Percentiles rank a stretch among this genome's conserved stretches.
Conservation (phyloP, 2,797 vertebrate species). For the Melanotaenia trifasciata region DNA sequence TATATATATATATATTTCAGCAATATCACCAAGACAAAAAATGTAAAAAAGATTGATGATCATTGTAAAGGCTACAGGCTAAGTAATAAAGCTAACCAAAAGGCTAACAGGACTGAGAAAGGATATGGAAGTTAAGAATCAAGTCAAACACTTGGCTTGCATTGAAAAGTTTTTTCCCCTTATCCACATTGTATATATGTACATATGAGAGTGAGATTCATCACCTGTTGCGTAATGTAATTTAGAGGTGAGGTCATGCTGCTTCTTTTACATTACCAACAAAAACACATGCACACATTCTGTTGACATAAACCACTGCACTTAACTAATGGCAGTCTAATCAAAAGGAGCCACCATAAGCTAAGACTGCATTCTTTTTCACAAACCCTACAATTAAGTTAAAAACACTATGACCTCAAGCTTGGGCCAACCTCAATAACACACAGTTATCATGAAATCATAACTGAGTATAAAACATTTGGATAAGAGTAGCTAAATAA, state of each 20-base stretch:
- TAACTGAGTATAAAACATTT: not conserved
- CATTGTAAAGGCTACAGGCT: not conserved
- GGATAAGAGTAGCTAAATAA: not conserved
- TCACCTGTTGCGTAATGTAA: slow-evolving; percentile 49
- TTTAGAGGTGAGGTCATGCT: slow-evolving; percentile 35
- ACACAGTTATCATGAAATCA: not conserved
- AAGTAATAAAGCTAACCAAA: slow-evolving; percentile 5
- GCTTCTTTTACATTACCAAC: slow-evolving; percentile 27
- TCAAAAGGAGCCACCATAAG: not conserved
- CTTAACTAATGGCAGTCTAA: slow-evolving; percentile 28
- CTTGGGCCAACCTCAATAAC: not conserved
- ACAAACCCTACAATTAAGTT: not conserved
- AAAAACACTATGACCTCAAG: not conserved
- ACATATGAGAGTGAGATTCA: slow-evolving; percentile 6
- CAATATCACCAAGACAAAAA: slow-evolving; percentile 26
- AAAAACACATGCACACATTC: slow-evolving; percentile 15
- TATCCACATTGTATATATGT: not conserved
- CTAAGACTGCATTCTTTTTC: not conserved
- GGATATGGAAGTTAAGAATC: slow-evolving; percentile 14
- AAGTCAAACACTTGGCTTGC: slow-evolving; percentile 4
- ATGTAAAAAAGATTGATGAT: slow-evolving; percentile 1
- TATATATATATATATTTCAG: slow-evolving; percentile 23
- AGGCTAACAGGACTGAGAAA: slow-evolving; percentile 36
- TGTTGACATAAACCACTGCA: slow-evolving; percentile 29
- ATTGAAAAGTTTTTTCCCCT: not conserved